Evolutionary conservation across 2,797 vertebrate species (phyloP).

Genomic region (Peromyscus nudipes): DNA sequence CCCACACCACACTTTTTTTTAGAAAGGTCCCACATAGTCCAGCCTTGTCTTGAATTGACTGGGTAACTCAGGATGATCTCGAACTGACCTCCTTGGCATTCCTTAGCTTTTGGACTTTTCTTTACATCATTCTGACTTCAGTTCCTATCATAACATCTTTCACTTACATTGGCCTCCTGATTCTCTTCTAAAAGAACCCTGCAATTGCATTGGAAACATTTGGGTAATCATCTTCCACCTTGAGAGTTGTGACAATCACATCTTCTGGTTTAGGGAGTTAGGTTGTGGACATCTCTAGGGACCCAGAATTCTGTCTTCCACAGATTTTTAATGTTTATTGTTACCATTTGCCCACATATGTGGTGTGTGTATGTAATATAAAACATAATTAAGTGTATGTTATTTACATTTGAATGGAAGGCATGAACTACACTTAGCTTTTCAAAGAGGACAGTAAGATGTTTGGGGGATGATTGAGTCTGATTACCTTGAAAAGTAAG

Average conservation of each 20-base stretch:
- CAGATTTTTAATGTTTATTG: not conserved
- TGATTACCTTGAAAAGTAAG: constrained; percentile 67
- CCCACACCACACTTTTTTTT: too few species aligned
- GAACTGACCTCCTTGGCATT: not conserved
- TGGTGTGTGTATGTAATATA: not conserved
- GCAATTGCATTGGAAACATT: fast-evolving
- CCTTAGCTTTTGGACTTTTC: not conserved
- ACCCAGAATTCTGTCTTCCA: not conserved
- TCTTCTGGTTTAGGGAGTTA: not conserved
- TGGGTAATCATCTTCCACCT: not conserved
- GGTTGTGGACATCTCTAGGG: not conserved
- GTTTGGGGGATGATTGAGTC: constrained; percentile 7
- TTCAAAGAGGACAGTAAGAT: constrained; percentile 30
- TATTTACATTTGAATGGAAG: constrained; percentile 61
- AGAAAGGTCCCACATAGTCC: not conserved
- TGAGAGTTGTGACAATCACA: not conserved
- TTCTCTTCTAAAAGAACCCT: not conserved
- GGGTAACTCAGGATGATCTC: not conserved
- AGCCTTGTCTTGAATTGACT: not conserved
- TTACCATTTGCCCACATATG: not conserved
- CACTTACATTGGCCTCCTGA: not conserved
- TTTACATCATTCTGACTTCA: not conserved
- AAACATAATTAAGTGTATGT: constrained; percentile 26
- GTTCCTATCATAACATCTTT: not conserved
- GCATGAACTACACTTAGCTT: not conserved